Conservation (phyloP, 2,797 vertebrate genomes). For the Semaprochilodus insignis region DNA sequence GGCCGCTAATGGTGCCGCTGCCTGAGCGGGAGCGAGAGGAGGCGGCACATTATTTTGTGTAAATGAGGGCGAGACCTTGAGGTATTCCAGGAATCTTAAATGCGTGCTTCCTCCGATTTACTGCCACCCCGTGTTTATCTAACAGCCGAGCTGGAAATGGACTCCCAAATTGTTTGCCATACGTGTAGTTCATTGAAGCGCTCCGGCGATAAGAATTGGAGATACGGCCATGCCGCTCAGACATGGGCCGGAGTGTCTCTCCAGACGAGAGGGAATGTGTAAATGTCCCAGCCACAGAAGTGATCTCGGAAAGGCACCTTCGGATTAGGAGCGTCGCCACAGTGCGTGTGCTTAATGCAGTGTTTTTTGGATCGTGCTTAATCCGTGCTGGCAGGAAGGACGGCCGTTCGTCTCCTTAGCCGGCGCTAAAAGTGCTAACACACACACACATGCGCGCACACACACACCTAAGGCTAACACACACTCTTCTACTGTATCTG, state of each 20-base stretch:
- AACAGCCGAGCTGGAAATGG: slow-evolving; percentile 58
- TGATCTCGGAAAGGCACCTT: not conserved
- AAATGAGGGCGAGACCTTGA: slow-evolving; percentile 81
- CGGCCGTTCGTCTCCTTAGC: slow-evolving; percentile 56
- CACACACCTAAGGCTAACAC: slow-evolving; percentile 35
- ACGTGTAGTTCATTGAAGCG: slow-evolving; percentile 60
- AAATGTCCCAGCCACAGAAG: slow-evolving; percentile 12
- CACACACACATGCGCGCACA: slow-evolving; percentile 4
- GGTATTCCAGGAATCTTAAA: slow-evolving; percentile 77
- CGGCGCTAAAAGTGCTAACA: not conserved
- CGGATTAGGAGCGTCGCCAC: not conserved
- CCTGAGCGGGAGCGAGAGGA: slow-evolving; percentile 42
- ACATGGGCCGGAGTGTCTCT: slow-evolving; percentile 21
- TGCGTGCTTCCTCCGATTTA: slow-evolving; percentile 72
- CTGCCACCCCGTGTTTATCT: slow-evolving; percentile 58
- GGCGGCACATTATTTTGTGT: slow-evolving; percentile 75
- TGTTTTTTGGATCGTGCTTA: not conserved
- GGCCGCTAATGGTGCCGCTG: not conserved
- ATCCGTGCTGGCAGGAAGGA: slow-evolving; percentile 4
- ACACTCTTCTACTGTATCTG: slow-evolving; percentile 25
- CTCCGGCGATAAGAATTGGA: slow-evolving; percentile 45
- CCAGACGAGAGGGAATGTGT: slow-evolving; percentile 28
- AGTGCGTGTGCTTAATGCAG: not conserved
- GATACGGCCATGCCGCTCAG: slow-evolving; percentile 35
- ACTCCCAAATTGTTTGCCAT: slow-evolving; percentile 52